phyloP scores from a whole-genome alignment of 2,113 vertebrate genomes.

The Herpailurus yagouaroundi region DNA sequence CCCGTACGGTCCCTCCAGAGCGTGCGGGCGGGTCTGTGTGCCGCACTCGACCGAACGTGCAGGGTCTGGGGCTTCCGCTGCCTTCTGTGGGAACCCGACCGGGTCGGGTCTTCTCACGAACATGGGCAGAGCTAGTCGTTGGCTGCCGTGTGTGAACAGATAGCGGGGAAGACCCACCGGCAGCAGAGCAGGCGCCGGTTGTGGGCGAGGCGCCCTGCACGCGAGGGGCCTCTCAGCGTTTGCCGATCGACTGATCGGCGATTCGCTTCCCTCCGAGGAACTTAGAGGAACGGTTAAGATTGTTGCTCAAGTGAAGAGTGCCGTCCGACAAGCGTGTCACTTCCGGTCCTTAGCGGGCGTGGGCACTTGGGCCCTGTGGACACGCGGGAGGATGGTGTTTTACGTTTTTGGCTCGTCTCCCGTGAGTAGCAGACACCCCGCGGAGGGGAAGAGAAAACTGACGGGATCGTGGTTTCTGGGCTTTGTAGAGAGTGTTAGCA shows the following conservation, averaged over 20 bases:
- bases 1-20: rapidly evolving
- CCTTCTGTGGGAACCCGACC: neutral
- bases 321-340: rapidly evolving
- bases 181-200: no score
- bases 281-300: rapidly evolving
- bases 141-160: rapidly evolving
- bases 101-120: rapidly evolving
- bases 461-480: neutral
- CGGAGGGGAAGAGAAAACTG: neutral
- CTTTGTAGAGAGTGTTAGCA: neutral
- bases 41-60: rapidly evolving
- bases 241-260: rapidly evolving
- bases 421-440: neutral
- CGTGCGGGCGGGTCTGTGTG: rapidly evolving
- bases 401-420: neutral
- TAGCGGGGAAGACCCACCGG: rapidly evolving
- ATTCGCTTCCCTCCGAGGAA: neutral
- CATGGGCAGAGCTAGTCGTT: rapidly evolving
- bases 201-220: neutral
- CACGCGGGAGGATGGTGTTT: neutral
- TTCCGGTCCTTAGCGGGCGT: neutral
- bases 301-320: rapidly evolving
- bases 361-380: neutral
- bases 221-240: rapidly evolving
- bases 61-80: rapidly evolving